Conservation (phyloP, 2,888 invertebrate genomes). For the Platycheirus rosarum region DNA sequence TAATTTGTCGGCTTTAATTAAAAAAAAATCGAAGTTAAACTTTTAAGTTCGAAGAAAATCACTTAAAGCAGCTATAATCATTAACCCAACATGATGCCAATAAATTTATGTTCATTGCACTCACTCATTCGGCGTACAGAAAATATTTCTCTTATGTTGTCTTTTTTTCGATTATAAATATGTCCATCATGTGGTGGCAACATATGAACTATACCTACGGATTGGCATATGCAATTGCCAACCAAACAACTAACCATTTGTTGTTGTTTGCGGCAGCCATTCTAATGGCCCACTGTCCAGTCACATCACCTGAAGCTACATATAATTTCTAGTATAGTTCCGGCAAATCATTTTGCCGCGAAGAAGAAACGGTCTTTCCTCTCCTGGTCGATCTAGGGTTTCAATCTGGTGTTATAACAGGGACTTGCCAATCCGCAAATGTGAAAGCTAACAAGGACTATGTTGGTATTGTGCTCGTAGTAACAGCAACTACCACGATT, state of each 20-base stretch:
- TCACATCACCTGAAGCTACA: conserved; percentile 74
- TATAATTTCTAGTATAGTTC: conserved; percentile 73
- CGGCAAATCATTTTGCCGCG: conserved; percentile 70
- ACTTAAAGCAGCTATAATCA: conserved; percentile 13
- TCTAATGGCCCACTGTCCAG: conserved; percentile 74
- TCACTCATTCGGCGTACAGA: not conserved
- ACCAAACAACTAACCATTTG: conserved; percentile 55
- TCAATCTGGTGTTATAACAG: conserved; percentile 52
- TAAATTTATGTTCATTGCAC: conserved; percentile 16
- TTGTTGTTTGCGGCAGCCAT: conserved; percentile 57
- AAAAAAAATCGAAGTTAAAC: too few species aligned
- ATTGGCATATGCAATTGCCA: conserved; percentile 57
- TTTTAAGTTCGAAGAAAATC: too few species aligned
- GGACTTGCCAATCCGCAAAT: conserved; percentile 43
- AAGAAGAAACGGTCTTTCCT: conserved; percentile 51
- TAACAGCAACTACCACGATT: conserved; percentile 14
- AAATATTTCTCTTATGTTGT: conserved; percentile 3
- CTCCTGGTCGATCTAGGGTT: not conserved
- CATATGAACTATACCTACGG: conserved; percentile 49
- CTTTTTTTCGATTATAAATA: conserved; percentile 68
- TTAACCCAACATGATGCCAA: conserved; percentile 20
- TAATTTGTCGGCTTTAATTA: too few species aligned
- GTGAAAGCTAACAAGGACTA: conserved; percentile 69
- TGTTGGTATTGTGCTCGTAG: not conserved
- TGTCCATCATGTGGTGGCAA: conserved; percentile 70